Base-by-base conservation (phyloP, 2,113 vertebrate genomes). In the Chiloscyllium plagiosum region DNA sequence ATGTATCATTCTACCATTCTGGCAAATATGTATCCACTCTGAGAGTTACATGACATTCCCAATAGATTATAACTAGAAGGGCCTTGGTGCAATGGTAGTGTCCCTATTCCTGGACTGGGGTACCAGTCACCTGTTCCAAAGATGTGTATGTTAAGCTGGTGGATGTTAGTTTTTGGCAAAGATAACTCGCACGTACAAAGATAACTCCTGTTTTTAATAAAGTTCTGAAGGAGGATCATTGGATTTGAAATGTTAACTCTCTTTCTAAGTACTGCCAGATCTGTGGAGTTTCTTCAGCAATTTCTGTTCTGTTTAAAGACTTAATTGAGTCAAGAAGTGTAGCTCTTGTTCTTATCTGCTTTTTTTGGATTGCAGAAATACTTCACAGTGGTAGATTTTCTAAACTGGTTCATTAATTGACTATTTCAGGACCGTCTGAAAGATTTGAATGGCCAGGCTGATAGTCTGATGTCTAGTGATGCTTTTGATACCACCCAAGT, bases 401-500 rank as follows among this genome's bases (percentile, higher is more conserved):
- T 93, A 93, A 93, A 93, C 66, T n/a, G 89, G n/a, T 66, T 93
- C 29, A 93, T 42, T 68, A 68, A 37, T n/a, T 52, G 37, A 26
- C 66, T 65, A 85, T 52, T 96, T 8, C 97, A 99, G 99, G 99
- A 99, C 85, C 99, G 99, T 29, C 97, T 99, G 96, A 99, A 99
- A 97, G 99, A 99, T 96, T 98, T 99, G 96, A 99, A 99, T n/a
- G 97, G 98, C 70, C 99, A 99, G 96, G 99, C 99, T 0, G 99
- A 99, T 97, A 99, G 99, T 96, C 96, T 99, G 97, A 99, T 99
- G 99, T 98, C 97, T 97, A 99, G 99, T 97, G 99, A 98, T 2
- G 99, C 99, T 96, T 99, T 99, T 0, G 99, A 99, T 97, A 99
- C 99, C 0, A 98, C 99, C 17, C 99, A 98, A 96, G 99, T 99